phyloP scores from a whole-genome alignment of 2,113 vertebrate genomes.

The Cheilinus undulatus region DNA sequence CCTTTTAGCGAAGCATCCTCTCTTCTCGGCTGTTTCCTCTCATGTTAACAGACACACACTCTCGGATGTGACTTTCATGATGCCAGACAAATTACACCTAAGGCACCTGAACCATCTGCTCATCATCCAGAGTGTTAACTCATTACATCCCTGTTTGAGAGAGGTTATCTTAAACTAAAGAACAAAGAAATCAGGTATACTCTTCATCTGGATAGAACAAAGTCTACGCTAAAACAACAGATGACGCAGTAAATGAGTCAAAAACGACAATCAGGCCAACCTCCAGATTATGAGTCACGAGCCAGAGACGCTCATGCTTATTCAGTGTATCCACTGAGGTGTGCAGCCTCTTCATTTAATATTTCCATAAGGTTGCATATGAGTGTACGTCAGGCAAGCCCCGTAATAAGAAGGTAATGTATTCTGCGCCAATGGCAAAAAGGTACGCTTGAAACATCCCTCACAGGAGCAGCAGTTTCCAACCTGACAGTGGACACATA shows the following conservation, averaged over 20 bases:
- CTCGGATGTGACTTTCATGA: constrained; percentile 43
- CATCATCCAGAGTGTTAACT: constrained; percentile 7
- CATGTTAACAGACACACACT: constrained; percentile 28
- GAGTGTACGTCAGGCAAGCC: constrained; percentile 47
- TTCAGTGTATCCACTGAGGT: constrained; percentile 77
- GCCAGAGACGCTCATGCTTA: constrained; percentile 70
- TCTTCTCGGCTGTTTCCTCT: constrained; percentile 5
- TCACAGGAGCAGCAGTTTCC: constrained; percentile 68
- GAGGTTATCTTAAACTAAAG: constrained; percentile 15
- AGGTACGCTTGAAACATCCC: constrained; percentile 73
- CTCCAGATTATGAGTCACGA: constrained; percentile 59
- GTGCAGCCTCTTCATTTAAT: constrained; percentile 76
- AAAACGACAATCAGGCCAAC: constrained; percentile 53
- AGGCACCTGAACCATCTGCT: constrained; percentile 40
- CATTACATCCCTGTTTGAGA: not conserved
- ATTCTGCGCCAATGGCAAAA: constrained; percentile 77
- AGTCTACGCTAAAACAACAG: constrained; percentile 23
- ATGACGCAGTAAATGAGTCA: constrained; percentile 31
- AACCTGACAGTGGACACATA: constrained; percentile 80
- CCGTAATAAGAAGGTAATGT: constrained; percentile 73
- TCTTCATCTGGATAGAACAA: constrained; percentile 8
- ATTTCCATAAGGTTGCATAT: constrained; percentile 79
- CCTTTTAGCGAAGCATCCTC: constrained; percentile 12
- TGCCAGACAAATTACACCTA: constrained; percentile 38
- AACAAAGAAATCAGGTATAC: constrained; percentile 20